Evolutionary conservation across 2,888 invertebrate species (phyloP).

Genomic region (Ectemnius cavifrons): DNA sequence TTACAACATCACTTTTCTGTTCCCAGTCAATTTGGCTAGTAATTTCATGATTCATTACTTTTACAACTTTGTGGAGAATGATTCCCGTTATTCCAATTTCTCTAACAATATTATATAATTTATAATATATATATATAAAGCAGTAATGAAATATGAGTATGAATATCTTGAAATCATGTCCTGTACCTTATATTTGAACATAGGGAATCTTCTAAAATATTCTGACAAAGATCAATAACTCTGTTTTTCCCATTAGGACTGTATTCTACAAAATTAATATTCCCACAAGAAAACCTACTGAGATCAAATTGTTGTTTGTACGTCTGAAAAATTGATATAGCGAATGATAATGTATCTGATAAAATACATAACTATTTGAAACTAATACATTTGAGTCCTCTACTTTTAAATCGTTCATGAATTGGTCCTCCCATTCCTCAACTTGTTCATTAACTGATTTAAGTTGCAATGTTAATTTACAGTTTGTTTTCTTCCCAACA

Average conservation of each 20-base stretch:
- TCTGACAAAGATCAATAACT: constrained; percentile 43
- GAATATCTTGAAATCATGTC: constrained; percentile 26
- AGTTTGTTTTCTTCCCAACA: background rate
- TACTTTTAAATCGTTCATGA: constrained; percentile 32
- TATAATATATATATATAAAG: background rate
- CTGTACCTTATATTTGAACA: constrained; percentile 36
- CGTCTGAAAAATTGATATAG: constrained; percentile 33
- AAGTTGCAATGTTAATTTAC: constrained; percentile 18
- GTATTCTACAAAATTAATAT: constrained; percentile 54
- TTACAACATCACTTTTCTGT: background rate
- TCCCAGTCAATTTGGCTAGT: constrained; percentile 11
- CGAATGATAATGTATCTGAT: background rate
- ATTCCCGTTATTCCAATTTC: constrained; percentile 40
- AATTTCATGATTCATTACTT: constrained; percentile 46
- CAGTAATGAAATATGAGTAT: background rate
- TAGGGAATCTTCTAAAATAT: constrained; percentile 51
- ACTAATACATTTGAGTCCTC: background rate
- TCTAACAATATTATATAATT: background rate
- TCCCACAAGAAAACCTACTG: constrained; percentile 45
- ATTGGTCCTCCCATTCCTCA: constrained; percentile 24
- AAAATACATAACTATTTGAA: background rate
- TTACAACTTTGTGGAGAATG: constrained; percentile 43
- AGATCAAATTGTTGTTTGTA: constrained; percentile 42
- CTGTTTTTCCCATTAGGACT: constrained; percentile 18
- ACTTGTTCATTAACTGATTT: constrained; percentile 22